phyloP scores from a whole-genome alignment of 2,797 vertebrate species.

The Alfaro cultratus region DNA sequence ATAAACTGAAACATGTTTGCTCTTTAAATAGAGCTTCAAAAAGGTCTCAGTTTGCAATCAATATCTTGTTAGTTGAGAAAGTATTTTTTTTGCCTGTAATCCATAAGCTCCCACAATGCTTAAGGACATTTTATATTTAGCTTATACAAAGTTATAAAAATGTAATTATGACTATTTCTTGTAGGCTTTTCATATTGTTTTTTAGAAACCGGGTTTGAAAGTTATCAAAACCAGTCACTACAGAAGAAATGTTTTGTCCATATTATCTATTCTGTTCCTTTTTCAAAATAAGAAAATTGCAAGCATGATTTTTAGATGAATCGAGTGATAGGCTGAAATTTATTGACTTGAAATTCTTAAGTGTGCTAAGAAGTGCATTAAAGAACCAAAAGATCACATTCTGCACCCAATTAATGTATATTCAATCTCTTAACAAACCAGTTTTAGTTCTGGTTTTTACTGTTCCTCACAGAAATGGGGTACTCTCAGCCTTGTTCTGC shows the following conservation, averaged over 20 bases:
- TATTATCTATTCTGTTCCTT: not conserved
- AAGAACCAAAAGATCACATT: slow-evolving; percentile 15
- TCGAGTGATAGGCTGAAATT: not conserved
- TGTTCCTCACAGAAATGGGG: slow-evolving; percentile 46
- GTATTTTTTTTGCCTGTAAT: not conserved
- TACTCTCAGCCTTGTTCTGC: slow-evolving; percentile 58
- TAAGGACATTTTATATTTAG: not conserved
- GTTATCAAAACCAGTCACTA: not conserved
- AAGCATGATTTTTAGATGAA: not conserved
- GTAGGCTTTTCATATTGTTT: not conserved
- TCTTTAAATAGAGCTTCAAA: not conserved
- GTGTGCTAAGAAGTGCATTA: not conserved
- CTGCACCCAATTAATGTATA: slow-evolving; percentile 1
- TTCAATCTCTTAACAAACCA: slow-evolving; percentile 10
- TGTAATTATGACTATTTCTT: not conserved
- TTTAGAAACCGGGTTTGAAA: not conserved
- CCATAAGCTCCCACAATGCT: not conserved
- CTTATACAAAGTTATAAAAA: not conserved
- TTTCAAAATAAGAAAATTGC: not conserved
- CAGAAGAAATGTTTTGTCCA: not conserved
- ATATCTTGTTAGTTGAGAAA: not conserved
- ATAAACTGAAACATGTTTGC: not conserved
- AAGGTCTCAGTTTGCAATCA: not conserved
- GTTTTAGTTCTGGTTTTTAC: slow-evolving; percentile 46
- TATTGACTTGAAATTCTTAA: not conserved